Base-by-base conservation (phyloP, 1,140 invertebrate genomes). In the Colletes gigas region DNA sequence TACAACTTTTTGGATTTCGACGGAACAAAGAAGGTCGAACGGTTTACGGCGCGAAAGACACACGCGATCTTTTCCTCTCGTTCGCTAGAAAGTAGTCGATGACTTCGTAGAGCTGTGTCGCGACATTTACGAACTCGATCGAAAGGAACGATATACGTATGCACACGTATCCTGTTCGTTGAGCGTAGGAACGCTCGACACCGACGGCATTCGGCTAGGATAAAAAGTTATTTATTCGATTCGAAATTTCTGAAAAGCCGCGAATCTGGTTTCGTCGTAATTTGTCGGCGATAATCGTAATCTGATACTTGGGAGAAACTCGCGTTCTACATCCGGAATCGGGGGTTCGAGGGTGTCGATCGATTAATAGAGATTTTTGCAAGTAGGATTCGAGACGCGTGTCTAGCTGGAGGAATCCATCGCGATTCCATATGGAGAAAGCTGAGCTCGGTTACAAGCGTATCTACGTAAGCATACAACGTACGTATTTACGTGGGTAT, bases 351-450 rank as follows among this genome's bases (percentile, higher is more conserved):
- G 44, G 8, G 9, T 10, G 50, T 30, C 30, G 30, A 30, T 30
- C 30, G 30, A 30, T 30, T 30, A 30, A 30, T 1, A 30, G 3
- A 1, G 17, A 54, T 17, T 39, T 69, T n/a, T 5, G 21, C 1
- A n/a, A 17, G 2, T 17, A 14, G 19, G 21, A 66, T 44, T 15
- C 12, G 52, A 55, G 59, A 62, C 54, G 60, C 55, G 62, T 21
- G 55, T 10, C 50, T 50, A 50, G 50, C 50, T 10, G 30, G 15
- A 66, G 75, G 83, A 82, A 88, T 88, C 79, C 72, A 79, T 77
- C 82, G 83, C 55, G 87, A 86, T 88, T 84, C 72, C 87, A 83
- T 88, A 88, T 82, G 87, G 87, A 88, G 87, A 88, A 88, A 88
- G 87, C 82, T 74, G 41, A 76, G 74, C 74, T 84, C 72, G 85